Evolutionary conservation across 2,888 invertebrate genomes (phyloP).

Genomic region (Hylaea fasciaria): DNA sequence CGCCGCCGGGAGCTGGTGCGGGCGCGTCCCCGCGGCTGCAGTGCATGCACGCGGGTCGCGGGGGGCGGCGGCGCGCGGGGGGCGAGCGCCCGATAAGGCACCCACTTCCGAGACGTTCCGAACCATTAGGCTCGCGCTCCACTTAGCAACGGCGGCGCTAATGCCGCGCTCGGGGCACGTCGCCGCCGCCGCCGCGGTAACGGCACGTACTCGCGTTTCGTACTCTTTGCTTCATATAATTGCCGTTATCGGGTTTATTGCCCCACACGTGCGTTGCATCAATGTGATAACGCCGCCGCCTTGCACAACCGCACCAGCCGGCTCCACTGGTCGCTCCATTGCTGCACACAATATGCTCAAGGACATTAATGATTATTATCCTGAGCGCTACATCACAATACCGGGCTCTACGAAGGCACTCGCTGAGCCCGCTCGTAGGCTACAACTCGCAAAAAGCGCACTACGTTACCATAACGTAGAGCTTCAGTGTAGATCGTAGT

Average conservation of each 20-base stretch:
- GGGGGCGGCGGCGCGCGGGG: slow-evolving; percentile 30
- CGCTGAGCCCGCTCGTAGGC: too few relatives aligned
- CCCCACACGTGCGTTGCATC: slow-evolving; percentile 35
- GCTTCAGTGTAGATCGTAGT: too few relatives aligned
- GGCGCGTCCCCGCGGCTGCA: slow-evolving; percentile 9
- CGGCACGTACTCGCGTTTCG: slow-evolving; percentile 28
- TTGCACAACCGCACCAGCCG: slow-evolving; percentile 31
- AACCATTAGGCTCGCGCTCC: slow-evolving; percentile 71
- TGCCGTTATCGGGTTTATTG: slow-evolving; percentile 39
- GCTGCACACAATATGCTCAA: too few relatives aligned
- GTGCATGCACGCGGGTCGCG: slow-evolving; percentile 65
- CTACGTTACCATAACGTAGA: too few relatives aligned
- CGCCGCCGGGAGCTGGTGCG: slow-evolving; percentile 1
- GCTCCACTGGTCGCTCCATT: neutral
- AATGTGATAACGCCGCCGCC: slow-evolving; percentile 24
- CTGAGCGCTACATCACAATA: too few relatives aligned
- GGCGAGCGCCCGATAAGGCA: slow-evolving; percentile 57
- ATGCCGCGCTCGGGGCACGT: slow-evolving; percentile 1
- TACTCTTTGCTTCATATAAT: slow-evolving; percentile 33
- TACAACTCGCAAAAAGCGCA: too few relatives aligned
- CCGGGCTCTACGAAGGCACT: too few relatives aligned
- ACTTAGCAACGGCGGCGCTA: slow-evolving; percentile 47
- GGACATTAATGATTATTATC: too few relatives aligned
- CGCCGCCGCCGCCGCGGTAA: slow-evolving; percentile 12
- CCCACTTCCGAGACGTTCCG: slow-evolving; percentile 76